Conservation (phyloP, 2,797 vertebrate genomes). For the Phoxinus dragarum region DNA sequence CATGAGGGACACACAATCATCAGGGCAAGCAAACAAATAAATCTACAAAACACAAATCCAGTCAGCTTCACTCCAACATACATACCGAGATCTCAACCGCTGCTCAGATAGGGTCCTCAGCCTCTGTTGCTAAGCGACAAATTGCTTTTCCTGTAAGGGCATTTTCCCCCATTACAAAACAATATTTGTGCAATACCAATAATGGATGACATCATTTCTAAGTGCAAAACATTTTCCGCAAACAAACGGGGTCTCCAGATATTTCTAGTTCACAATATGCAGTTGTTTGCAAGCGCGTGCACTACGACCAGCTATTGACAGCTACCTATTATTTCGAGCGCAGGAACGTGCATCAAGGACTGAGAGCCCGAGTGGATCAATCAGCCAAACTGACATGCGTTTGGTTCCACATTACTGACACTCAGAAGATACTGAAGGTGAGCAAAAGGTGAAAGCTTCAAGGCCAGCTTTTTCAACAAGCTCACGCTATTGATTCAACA, state of each 20-base stretch:
- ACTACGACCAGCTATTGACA: background rate
- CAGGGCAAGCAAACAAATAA: constrained; percentile 53
- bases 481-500: constrained; percentile 47
- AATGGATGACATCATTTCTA: constrained; percentile 25
- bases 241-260: constrained; percentile 20
- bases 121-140: constrained; percentile 81
- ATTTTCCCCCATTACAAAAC: constrained; percentile 44
- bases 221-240: background rate
- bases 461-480: constrained; percentile 11
- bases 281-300: background rate
- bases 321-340: constrained; percentile 17
- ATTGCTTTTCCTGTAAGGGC: constrained; percentile 72
- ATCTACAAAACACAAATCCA: constrained; percentile 40
- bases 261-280: constrained; percentile 1
- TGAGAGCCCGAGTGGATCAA: background rate
- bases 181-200: constrained; percentile 24
- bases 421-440: constrained; percentile 18
- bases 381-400: constrained; percentile 30
- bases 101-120: constrained; percentile 61
- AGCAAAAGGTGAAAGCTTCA: constrained; percentile 37
- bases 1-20: constrained; percentile 49
- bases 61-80: constrained; percentile 3
- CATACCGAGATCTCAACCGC: constrained; percentile 53
- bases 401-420: constrained; percentile 19
- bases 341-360: constrained; percentile 37